Conservation (phyloP, 2,113 vertebrate genomes). For the Agelaius tricolor region DNA sequence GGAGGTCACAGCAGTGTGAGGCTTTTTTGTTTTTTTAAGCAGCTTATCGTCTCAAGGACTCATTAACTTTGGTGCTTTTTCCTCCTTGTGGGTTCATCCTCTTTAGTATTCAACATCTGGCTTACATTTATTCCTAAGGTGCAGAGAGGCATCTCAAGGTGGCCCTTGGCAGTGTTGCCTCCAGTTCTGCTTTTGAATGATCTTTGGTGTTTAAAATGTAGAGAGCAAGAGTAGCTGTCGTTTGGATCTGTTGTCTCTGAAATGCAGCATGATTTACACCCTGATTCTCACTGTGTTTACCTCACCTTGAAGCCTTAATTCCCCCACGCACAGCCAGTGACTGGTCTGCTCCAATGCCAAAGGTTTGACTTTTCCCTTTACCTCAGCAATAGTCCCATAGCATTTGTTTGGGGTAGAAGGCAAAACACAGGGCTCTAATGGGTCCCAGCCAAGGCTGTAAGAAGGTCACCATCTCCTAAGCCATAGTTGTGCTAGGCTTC, state of each 20-base stretch:
- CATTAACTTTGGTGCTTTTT: constrained; percentile 62
- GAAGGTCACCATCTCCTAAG: constrained; percentile 22
- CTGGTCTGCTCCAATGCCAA: constrained; percentile 55
- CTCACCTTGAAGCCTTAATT: constrained; percentile 80
- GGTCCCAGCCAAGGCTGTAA: constrained; percentile 28
- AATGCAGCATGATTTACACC: constrained; percentile 25
- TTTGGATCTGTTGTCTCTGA: constrained; percentile 2
- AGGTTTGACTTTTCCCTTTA: constrained; percentile 45
- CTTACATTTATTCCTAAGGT: not conserved
- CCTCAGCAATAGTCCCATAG: constrained; percentile 40
- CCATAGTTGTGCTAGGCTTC: not conserved
- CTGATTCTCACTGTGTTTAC: constrained; percentile 63
- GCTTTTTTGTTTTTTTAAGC: constrained; percentile 38
- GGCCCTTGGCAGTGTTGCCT: not conserved
- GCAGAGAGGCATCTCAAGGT: not conserved
- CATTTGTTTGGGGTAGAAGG: constrained; percentile 59
- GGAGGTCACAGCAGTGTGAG: not conserved
- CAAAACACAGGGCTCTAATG: constrained; percentile 9
- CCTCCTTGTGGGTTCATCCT: constrained; percentile 23
- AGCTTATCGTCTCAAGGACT: constrained; percentile 43
- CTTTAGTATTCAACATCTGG: not conserved
- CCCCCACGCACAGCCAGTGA: constrained; percentile 42
- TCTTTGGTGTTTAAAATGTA: constrained; percentile 40
- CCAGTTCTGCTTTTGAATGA: constrained; percentile 2
- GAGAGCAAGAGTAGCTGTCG: constrained; percentile 27